Evolutionary conservation across 2,113 vertebrate species (phyloP).

Genomic region (Entomyzon cyanotis): DNA sequence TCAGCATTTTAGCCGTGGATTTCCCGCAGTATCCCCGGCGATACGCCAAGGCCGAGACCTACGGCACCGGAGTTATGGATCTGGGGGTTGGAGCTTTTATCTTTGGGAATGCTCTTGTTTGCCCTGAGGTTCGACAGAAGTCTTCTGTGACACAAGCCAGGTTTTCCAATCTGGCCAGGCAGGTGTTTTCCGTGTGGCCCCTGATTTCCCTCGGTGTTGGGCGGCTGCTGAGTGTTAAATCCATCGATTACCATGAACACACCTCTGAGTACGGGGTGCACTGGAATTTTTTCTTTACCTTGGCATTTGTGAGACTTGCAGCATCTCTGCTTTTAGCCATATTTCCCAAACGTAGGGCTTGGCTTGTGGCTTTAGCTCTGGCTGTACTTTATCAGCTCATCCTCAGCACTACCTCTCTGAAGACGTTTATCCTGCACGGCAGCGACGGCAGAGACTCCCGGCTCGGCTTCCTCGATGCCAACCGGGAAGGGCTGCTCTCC

Average conservation of each 20-base stretch:
- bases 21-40: slow-evolving; percentile 90
- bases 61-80: slow-evolving; percentile 95
- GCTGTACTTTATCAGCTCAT: slow-evolving; percentile 80
- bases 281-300: slow-evolving; percentile 98
- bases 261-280: slow-evolving; percentile 92
- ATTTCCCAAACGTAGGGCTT: slow-evolving; percentile 75
- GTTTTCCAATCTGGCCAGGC: slow-evolving; percentile 71
- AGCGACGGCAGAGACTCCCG: slow-evolving; percentile 75
- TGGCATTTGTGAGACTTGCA: slow-evolving; percentile 83
- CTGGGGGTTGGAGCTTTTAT: slow-evolving; percentile 89
- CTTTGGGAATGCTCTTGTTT: slow-evolving; percentile 89
- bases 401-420: slow-evolving; percentile 83
- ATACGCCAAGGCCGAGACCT: slow-evolving; percentile 91
- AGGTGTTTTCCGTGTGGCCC: slow-evolving; percentile 84
- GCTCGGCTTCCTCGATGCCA: slow-evolving; percentile 84
- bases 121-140: slow-evolving; percentile 84
- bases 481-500: slow-evolving; percentile 92
- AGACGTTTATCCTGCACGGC: slow-evolving; percentile 82
- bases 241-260: slow-evolving; percentile 88
- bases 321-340: slow-evolving; percentile 81
- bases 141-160: background rate
- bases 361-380: slow-evolving; percentile 78
- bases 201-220: slow-evolving; percentile 83
- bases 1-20: slow-evolving; percentile 94
- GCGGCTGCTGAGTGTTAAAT: slow-evolving; percentile 84